Evolutionary conservation across 2,888 invertebrate genomes (phyloP).

Genomic region (Margaritifera margaritifera): DNA sequence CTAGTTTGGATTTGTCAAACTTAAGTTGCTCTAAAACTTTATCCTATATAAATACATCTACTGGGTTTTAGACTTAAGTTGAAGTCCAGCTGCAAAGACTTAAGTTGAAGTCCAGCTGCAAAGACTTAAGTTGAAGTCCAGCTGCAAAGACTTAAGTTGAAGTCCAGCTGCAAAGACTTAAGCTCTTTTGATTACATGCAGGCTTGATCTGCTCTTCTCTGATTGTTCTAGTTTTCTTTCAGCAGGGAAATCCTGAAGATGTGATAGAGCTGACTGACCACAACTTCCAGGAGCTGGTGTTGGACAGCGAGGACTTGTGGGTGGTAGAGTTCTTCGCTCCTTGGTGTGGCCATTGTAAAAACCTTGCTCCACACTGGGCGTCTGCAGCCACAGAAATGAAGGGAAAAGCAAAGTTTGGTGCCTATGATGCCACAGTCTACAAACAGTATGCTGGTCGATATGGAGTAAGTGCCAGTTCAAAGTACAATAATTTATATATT

Average conservation of each 20-base stretch:
- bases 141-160: too few species aligned
- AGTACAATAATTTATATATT: background rate
- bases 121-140: too few species aligned
- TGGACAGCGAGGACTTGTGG: conserved; percentile 96
- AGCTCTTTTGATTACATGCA: too few species aligned
- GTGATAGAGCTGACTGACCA: conserved; percentile 95
- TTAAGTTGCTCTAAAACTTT: too few species aligned
- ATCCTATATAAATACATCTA: too few species aligned
- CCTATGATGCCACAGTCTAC: conserved; percentile 95
- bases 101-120: too few species aligned
- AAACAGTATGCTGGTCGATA: conserved; percentile 86
- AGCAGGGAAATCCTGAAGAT: conserved; percentile 59
- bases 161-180: too few species aligned
- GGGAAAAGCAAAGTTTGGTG: conserved; percentile 94
- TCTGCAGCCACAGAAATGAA: conserved; percentile 94
- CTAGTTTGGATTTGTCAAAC: too few species aligned
- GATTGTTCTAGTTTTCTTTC: background rate
- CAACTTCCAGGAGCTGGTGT: conserved; percentile 93
- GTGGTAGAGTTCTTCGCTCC: conserved; percentile 96
- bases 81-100: too few species aligned
- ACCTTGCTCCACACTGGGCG: conserved; percentile 96
- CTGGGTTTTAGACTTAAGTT: too few species aligned
- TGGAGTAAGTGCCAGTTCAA: conserved; percentile 74
- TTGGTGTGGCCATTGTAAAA: conserved; percentile 85
- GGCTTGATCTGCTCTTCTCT: background rate